Evolutionary conservation across 2,888 invertebrate genomes (phyloP).

Genomic region (Trileptium ribeirensis): DNA sequence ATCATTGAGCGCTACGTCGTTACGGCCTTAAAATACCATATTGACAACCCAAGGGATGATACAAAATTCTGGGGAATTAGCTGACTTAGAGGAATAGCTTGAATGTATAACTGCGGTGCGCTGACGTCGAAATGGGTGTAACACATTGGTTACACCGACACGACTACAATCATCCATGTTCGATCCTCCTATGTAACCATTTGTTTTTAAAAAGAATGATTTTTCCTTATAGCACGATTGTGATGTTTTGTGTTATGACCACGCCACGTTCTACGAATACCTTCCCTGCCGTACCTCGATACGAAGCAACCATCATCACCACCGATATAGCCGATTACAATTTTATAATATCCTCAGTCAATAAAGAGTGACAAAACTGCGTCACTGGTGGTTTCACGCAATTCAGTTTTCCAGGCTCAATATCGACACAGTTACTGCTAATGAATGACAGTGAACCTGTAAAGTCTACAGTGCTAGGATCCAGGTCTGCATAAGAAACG

Average conservation of each 20-base stretch:
- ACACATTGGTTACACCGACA: too few species aligned
- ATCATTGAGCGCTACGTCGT: constrained; percentile 87
- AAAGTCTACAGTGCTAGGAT: neutral
- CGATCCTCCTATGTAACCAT: too few species aligned
- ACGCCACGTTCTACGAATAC: too few species aligned
- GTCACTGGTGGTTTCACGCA: too few species aligned
- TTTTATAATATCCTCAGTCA: constrained; percentile 48
- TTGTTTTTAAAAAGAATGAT: too few species aligned
- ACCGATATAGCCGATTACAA: constrained; percentile 60
- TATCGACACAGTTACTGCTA: constrained; percentile 51
- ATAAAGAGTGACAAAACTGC: constrained; percentile 50
- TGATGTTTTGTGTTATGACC: too few species aligned
- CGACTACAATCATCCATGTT: too few species aligned
- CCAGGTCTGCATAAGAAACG: neutral
- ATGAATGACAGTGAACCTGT: constrained; percentile 50
- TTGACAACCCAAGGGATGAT: constrained; percentile 80
- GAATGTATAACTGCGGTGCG: constrained; percentile 78
- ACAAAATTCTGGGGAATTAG: constrained; percentile 76
- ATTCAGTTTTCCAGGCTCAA: too few species aligned
- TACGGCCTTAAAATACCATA: constrained; percentile 89
- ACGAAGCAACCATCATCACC: constrained; percentile 70
- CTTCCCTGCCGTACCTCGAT: constrained; percentile 58
- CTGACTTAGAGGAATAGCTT: constrained; percentile 68
- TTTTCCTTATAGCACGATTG: too few species aligned
- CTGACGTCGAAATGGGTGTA: constrained; percentile 60